phyloP scores from a whole-genome alignment of 2,888 invertebrate species.

The Cheilosia soror region DNA sequence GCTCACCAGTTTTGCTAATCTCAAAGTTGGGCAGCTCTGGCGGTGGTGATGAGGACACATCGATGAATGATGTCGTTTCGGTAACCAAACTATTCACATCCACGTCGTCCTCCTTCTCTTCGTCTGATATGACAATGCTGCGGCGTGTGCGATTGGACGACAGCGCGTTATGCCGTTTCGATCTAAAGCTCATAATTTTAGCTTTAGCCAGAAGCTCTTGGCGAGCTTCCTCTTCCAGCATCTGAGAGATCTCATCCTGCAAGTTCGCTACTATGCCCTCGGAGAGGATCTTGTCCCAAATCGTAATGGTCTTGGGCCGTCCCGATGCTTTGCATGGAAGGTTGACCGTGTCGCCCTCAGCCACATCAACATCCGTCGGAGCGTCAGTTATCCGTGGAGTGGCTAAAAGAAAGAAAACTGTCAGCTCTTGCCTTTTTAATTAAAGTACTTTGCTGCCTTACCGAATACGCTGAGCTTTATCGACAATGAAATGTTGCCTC shows the following conservation, averaged over 20 bases:
- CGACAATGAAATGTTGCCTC: slow-evolving; percentile 77
- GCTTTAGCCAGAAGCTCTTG: slow-evolving; percentile 77
- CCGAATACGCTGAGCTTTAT: slow-evolving; percentile 78
- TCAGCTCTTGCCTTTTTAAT: not conserved
- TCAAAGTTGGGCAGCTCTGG: slow-evolving; percentile 76
- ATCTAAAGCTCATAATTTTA: slow-evolving; percentile 78
- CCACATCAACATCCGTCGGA: slow-evolving; percentile 76
- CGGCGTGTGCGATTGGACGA: slow-evolving; percentile 63
- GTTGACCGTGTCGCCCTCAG: slow-evolving; percentile 77
- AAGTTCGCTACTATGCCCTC: slow-evolving; percentile 67
- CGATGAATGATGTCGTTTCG: slow-evolving; percentile 68
- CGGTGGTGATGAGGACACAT: slow-evolving; percentile 60
- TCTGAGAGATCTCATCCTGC: slow-evolving; percentile 71
- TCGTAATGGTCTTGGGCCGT: slow-evolving; percentile 76
- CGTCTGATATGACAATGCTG: slow-evolving; percentile 71
- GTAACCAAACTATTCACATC: slow-evolving; percentile 64
- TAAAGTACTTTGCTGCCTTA: slow-evolving; percentile 26
- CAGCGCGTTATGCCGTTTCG: slow-evolving; percentile 66
- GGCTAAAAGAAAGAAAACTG: slow-evolving; percentile 61
- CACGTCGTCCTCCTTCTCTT: slow-evolving; percentile 71
- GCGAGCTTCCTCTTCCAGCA: slow-evolving; percentile 83
- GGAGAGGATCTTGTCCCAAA: slow-evolving; percentile 76
- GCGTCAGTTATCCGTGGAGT: slow-evolving; percentile 78
- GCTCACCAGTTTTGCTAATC: slow-evolving; percentile 77
- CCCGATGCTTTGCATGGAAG: slow-evolving; percentile 78